Base-by-base conservation (phyloP, 2,888 invertebrate genomes). In the Nysson spinosus region DNA sequence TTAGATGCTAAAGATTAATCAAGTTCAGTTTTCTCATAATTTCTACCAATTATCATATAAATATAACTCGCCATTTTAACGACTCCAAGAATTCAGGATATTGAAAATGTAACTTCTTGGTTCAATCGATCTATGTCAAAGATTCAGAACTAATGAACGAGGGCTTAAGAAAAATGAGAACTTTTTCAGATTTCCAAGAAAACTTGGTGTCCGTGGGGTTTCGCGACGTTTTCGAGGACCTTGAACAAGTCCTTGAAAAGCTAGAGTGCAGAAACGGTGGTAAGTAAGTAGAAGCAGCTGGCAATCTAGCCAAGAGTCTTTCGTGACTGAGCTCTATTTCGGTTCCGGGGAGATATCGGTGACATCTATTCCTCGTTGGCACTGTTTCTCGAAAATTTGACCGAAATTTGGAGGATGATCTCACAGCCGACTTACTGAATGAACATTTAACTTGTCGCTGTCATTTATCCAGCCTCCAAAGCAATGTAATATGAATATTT, bases 371-470 rank as follows among this genome's bases (percentile, higher is more conserved):
- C 28, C 52, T 7, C 46, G 68, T 62, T 75, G 75, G 75, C 75
- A 75, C 32, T 7, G 65, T 26, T 75, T 72, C 63, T 16, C 32
- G 52, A 49, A 50, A 28, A 42, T 62, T 16, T 37, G 30, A 37
- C 60, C 17, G 75, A 75, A 75, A 75, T 69, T 57, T 55, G 11
- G 60, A 24, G 35, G 40, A 64, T 75, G 72, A 72, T 72, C 66
- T 75, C 75, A 75, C 35, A n/a, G 19, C 40, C 39, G 57, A 37
- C n/a, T 52, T 55, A 14, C 49, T 56, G 26, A 44, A 44, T 52
- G 68, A 52, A 56, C 28, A 11, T 22, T n/a, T 6, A 4, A 30
- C 11, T 1, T 30, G 11, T n/a, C 11, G 1, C 30, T 30, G 2
- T 30, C 30, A n/a, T n/a, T n/a, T n/a, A n/a, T n/a, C n/a, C n/a